Percentiles rank a stretch among this genome's conserved stretches.
phyloP scores from a whole-genome alignment of 1,140 invertebrate genomes.

The Harpegnathos saltator region DNA sequence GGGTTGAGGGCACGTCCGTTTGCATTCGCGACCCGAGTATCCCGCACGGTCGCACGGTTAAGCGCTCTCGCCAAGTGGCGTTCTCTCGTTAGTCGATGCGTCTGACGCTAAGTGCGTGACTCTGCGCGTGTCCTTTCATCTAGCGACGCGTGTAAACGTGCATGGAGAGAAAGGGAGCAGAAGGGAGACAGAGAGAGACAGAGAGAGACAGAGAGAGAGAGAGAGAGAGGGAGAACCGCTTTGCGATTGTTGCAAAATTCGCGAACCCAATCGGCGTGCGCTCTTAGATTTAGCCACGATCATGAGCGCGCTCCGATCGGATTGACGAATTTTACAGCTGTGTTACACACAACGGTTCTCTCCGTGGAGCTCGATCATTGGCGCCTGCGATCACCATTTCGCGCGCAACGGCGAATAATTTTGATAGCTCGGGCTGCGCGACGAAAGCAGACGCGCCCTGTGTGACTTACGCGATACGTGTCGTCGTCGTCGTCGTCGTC shows the following conservation, averaged over 20 bases:
- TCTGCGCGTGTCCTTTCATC: conserved; percentile 55
- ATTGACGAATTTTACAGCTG: too few relatives aligned
- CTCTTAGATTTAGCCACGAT: too few relatives aligned
- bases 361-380: neutral
- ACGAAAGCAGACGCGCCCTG: too few relatives aligned
- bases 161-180: too few relatives aligned
- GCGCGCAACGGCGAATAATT: conserved; percentile 12
- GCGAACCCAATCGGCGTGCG: too few relatives aligned
- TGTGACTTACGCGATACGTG: too few relatives aligned
- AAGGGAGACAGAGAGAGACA: too few relatives aligned
- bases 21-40: conserved; percentile 66
- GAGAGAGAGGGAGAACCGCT: too few relatives aligned
- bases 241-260: conserved; percentile 6
- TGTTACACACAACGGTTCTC: too few relatives aligned
- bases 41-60: conserved; percentile 56
- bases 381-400: neutral
- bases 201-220: too few relatives aligned
- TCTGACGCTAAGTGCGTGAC: conserved; percentile 67
- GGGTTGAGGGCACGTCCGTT: conserved; percentile 63
- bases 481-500: too few relatives aligned
- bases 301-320: too few relatives aligned
- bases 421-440: neutral
- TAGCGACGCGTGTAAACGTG: conserved; percentile 28
- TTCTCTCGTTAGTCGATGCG: conserved; percentile 67
- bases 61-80: conserved; percentile 63